Base-by-base conservation (phyloP, 2,888 invertebrate species). In the Eupeodes latifasciatus region DNA sequence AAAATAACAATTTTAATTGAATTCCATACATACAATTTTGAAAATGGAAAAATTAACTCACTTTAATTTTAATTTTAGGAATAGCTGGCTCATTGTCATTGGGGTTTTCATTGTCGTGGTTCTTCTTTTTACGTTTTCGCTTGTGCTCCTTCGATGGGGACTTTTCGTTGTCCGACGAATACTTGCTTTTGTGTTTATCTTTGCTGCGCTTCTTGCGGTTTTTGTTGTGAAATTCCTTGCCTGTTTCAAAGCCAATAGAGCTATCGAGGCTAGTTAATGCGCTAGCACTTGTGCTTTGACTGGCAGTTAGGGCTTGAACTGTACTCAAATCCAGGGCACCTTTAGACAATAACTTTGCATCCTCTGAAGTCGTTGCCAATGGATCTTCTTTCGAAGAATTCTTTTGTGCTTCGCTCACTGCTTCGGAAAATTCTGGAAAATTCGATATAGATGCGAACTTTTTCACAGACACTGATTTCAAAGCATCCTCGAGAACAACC, bases 51-150 rank as follows among this genome's bases (percentile, higher is more conserved):
- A 77, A 82, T 51, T 76, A 64, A 67, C 80, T 90, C 93, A 96
- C 96, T 94, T 97, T 97, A 71, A 97, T 97, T 83, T 97, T 97
- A 78, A 97, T 97, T 92, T 97, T 95, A 40, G 97, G 96, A 93
- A 94, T 94, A 87, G 91, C 86, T 14, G 82, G 91, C 62, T 93
- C 92, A 2, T 89, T 85, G 57, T 92, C 92, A 44, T 94, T 94
- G 0, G 94, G 93, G 91, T 94, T 94, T 82, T 95, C 95, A 86
- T 95, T 93, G 91, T 96, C 96, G 66, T 91, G 90, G 85, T 95
- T 96, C 93, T 97, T 97, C 95, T 96, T 96, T 94, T 97, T 97
- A 89, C 97, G 95, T 91, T 97, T 97, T 57, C 97, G 95, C 92
- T 97, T 97, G 91, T 97, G 96, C 87, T 97, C 96, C 91, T 96